phyloP scores from a whole-genome alignment of 2,797 vertebrate species.

The Tragopan temminckii region DNA sequence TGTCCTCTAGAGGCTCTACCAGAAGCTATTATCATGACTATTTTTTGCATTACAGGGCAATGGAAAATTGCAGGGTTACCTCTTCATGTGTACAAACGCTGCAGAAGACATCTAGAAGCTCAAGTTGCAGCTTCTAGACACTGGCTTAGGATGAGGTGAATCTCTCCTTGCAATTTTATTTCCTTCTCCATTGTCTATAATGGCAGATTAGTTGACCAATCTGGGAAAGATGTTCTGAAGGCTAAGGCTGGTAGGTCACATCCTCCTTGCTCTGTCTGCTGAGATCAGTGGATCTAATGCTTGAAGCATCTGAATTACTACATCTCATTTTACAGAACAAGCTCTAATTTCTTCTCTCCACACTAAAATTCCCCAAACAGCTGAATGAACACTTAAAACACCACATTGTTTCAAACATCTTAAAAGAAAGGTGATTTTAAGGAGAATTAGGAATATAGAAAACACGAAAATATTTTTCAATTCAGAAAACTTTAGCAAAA shows the following conservation, averaged over 20 bases:
- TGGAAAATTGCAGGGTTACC: neutral
- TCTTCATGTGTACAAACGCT: neutral
- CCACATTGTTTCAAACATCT: neutral
- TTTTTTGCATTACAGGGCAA: neutral
- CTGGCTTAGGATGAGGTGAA: neutral
- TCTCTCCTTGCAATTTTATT: neutral
- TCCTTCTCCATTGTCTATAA: neutral
- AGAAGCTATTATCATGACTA: neutral
- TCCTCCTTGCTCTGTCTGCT: neutral
- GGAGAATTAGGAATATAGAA: neutral
- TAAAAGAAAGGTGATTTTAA: neutral
- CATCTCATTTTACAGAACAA: neutral
- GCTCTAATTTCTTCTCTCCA: neutral
- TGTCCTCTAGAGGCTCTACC: neutral
- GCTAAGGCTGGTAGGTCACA: neutral
- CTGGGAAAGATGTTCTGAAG: neutral
- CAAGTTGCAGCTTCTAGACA: neutral
- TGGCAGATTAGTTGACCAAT: neutral
- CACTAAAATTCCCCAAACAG: neutral
- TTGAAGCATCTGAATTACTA: neutral
- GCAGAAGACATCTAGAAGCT: neutral
- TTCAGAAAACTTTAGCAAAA: neutral
- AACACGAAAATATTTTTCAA: neutral
- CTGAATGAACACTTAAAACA: neutral
- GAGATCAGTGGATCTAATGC: neutral